Evolutionary conservation across 2,888 invertebrate genomes (phyloP).

Genomic region (Lithosia quadra): DNA sequence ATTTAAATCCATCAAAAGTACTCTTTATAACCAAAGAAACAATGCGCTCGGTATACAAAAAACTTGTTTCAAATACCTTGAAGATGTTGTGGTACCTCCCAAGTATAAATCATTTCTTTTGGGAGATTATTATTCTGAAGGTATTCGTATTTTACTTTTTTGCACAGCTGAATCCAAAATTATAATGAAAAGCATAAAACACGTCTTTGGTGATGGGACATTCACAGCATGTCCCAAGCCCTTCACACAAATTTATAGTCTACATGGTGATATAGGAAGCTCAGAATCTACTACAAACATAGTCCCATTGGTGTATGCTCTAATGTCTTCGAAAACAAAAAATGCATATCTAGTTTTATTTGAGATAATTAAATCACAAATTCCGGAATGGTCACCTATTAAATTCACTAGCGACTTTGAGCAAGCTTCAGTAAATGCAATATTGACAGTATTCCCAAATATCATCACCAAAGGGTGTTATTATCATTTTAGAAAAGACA

Average conservation of each 20-base stretch:
- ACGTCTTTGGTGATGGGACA: neutral
- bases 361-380: neutral
- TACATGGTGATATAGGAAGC: neutral
- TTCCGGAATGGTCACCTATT: neutral
- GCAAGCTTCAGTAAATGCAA: neutral
- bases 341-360: neutral
- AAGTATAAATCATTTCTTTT: neutral
- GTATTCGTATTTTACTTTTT: neutral
- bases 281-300: neutral
- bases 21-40: neutral
- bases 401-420: neutral
- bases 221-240: neutral
- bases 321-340: neutral
- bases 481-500: neutral
- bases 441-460: neutral
- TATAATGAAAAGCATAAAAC: neutral
- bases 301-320: neutral
- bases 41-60: neutral
- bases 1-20: neutral
- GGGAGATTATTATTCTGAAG: neutral
- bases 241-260: neutral
- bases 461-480: neutral
- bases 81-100: neutral
- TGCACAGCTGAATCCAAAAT: neutral
- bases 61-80: neutral